A percentile compares a stretch with the other conserved stretches of the same genome.
These are phyloP conservation scores for Falco naumanni DNA, from an alignment of 2,797 vertebrate genomes.

Conservation along the genomic window DNA sequence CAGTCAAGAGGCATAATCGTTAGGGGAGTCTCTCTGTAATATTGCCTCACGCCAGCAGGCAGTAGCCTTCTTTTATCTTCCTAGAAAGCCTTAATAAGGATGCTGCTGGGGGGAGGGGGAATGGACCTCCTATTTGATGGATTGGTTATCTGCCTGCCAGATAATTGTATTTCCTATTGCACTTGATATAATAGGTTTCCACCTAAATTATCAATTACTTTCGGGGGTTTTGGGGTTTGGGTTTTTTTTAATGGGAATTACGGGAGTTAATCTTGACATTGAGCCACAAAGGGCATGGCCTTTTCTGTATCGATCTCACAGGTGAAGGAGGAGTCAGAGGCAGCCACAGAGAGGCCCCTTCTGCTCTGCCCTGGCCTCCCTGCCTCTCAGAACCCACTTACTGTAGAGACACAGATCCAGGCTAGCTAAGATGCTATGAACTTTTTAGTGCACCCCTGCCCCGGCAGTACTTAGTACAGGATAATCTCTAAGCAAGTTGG, in stretches of 20 bases:
- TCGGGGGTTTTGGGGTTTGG: neutral
- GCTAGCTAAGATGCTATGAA: no score
- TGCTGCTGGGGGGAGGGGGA: neutral
- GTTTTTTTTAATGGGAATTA: conserved; percentile 17
- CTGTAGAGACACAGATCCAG: neutral
- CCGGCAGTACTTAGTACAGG: neutral
- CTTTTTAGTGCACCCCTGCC: neutral
- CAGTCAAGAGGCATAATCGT: neutral
- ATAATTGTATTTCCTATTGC: conserved; percentile 69
- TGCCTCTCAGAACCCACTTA: neutral
- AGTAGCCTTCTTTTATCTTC: conserved; percentile 40
- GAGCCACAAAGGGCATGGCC: neutral
- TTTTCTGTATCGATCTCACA: neutral
- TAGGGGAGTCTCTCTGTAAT: neutral
- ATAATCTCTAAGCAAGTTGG: neutral
- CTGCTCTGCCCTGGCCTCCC: neutral
- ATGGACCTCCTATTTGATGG: neutral
- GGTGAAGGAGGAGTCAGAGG: neutral
- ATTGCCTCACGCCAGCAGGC: neutral
- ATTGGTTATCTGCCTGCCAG: conserved; percentile 32
- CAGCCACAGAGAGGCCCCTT: neutral
- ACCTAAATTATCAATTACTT: conserved; percentile 61
- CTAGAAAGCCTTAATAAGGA: conserved; percentile 35
- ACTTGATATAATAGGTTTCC: conserved; percentile 37
- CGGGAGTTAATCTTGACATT: neutral